Evolutionary conservation across 35 echinoderm and acorn worm species (phyloP).

Genomic region (Apostichopus parvimensis): DNA sequence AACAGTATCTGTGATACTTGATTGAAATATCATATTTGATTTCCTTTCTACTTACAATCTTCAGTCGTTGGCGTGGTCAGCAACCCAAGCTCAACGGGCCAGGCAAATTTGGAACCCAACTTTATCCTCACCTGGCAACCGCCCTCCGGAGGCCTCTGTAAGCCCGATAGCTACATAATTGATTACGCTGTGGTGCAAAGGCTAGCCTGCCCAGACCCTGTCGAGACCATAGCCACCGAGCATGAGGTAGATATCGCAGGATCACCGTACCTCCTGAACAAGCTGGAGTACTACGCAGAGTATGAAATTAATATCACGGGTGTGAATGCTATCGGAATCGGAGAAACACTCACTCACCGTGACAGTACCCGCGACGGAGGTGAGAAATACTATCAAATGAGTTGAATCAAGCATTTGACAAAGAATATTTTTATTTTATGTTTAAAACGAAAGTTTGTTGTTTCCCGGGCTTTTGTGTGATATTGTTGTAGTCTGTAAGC

Average conservation of each 20-base stretch:
- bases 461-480: too few relatives aligned
- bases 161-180: constrained; percentile 2
- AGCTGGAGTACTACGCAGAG: background rate
- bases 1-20: too few relatives aligned
- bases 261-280: background rate
- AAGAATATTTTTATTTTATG: background rate
- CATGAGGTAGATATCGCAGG: background rate
- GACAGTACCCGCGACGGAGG: background rate
- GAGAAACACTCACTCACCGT: background rate
- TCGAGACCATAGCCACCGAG: background rate
- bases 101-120: background rate
- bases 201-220: constrained; percentile 9
- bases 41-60: background rate
- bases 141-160: background rate
- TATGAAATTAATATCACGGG: constrained; percentile 31
- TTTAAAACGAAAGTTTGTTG: too few relatives aligned
- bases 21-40: too few relatives aligned
- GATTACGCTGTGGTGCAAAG: background rate
- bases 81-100: background rate
- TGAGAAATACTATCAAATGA: background rate
- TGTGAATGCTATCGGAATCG: background rate
- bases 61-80: constrained; percentile 3
- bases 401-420: background rate
- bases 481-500: too few relatives aligned
- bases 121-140: background rate